Percentiles rank a stretch among this genome's conserved stretches.
These are phyloP conservation scores for Drosophila pandora DNA, from an alignment of 1,140 invertebrate genomes.

Conservation along the genomic window DNA sequence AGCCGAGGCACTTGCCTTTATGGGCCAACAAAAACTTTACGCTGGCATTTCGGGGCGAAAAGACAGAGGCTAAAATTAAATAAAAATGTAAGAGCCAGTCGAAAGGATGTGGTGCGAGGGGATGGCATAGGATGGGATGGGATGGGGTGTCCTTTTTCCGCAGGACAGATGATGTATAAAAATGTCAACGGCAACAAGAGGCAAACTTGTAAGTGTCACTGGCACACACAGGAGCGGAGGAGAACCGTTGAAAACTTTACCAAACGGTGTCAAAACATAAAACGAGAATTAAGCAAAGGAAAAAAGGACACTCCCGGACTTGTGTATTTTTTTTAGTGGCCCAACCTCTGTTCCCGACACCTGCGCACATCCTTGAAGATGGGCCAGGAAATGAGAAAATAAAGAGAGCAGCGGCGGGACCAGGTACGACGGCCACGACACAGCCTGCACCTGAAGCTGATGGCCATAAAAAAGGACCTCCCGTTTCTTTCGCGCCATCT, in stretches of 20 bases:
- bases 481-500: conserved; percentile 26
- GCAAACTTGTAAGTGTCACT: conserved; percentile 74
- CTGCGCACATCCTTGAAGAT: conserved; percentile 60
- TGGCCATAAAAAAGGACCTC: conserved; percentile 38
- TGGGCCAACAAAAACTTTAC: conserved; percentile 61
- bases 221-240: background rate
- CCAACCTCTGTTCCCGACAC: conserved; percentile 66
- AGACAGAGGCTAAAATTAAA: conserved; percentile 63
- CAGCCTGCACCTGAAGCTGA: conserved; percentile 42
- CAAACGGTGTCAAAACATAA: conserved; percentile 72
- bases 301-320: conserved; percentile 44
- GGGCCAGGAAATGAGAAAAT: conserved; percentile 77
- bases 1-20: conserved; percentile 63
- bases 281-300: conserved; percentile 59
- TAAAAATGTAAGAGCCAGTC: conserved; percentile 50
- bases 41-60: conserved; percentile 34
- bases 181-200: conserved; percentile 71
- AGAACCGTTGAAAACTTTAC: conserved; percentile 13
- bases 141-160: background rate
- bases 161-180: conserved; percentile 74
- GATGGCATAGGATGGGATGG: background rate
- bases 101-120: conserved; percentile 28
- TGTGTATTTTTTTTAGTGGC: conserved; percentile 28
- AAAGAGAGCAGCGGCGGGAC: conserved; percentile 53
- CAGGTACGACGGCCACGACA: conserved; percentile 6